A percentile compares a stretch with the other conserved stretches of the same genome.
Evolutionary conservation across 2,888 invertebrate genomes (phyloP).

Genomic region (Drosophila prolongata): DNA sequence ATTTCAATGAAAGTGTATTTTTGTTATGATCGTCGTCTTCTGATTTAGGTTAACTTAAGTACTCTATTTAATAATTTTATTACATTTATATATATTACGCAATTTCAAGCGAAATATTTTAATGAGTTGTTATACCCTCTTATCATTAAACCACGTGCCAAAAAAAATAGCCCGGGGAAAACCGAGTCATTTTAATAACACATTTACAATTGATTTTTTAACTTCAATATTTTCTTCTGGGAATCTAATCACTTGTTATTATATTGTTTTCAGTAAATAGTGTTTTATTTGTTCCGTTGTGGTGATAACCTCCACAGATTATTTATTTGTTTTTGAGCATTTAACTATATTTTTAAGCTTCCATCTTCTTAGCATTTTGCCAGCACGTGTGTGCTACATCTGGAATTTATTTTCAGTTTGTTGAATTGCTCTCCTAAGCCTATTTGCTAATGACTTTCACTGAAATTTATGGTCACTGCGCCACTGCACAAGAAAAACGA

Average conservation of each 20-base stretch:
- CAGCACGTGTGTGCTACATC: constrained; percentile 14
- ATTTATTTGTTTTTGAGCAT: constrained; percentile 9
- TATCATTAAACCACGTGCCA: not conserved
- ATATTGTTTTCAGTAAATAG: not conserved
- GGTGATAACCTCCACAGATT: constrained; percentile 1
- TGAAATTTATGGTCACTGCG: constrained; percentile 54
- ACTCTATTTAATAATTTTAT: no score
- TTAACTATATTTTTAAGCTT: not conserved
- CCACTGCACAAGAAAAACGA: constrained; percentile 33
- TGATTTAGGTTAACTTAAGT: not conserved
- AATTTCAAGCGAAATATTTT: not conserved
- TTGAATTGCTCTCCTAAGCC: constrained; percentile 35
- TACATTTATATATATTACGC: no score
- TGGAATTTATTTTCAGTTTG: constrained; percentile 23
- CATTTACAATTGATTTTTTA: not conserved
- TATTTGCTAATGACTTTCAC: constrained; percentile 62
- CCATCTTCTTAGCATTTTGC: not conserved
- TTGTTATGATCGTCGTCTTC: not conserved
- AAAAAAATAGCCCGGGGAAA: no score
- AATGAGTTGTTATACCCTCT: not conserved
- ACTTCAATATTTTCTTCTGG: not conserved
- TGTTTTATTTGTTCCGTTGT: not conserved
- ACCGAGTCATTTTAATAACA: no score
- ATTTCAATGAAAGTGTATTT: not conserved
- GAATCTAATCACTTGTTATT: not conserved